Evolutionary conservation across 2,113 vertebrate genomes (phyloP), one percentile per base, ranked within the genome.

Genomic region (Symphodus melops): DNA sequence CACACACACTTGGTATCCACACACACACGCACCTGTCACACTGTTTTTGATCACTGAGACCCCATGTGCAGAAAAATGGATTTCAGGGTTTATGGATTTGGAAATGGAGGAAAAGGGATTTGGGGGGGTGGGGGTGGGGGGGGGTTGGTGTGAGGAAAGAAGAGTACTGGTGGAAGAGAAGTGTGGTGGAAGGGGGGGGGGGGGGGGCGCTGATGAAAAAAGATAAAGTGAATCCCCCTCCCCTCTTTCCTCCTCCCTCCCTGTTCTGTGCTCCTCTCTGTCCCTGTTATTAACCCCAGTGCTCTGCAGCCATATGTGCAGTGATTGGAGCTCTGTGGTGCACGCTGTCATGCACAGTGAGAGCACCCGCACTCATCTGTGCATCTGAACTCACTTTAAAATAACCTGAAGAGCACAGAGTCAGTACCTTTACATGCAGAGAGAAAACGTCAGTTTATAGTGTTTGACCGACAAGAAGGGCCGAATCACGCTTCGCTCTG

Each of bases 81-180:
- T 86, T 87, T 89, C 67, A 65, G 68, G 82, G 72, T 75, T 86
- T 81, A 56, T 54, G 57, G 79, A 70, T 88, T 86, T 86, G 69
- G 57, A 77, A 75, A 64, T 63, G 56, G 51, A 37, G 42, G 42
- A 12, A 59, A 41, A 62, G 54, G 77, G 61, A 77, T 85, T 77
- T 76, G 55, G 21, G 9, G 41, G 37, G 25, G 83, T 77, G n/a
- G n/a, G n/a, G n/a, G n/a, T n/a, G n/a, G 72, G 58, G 20, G 14
- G 41, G 36, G 23, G 16, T 33, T 2, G 53, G 60, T 25, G 25
- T 59, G 64, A 17, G 68, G 72, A 41, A 48, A 59, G 62, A 48
- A 59, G 62, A 49, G 58, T 76, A 66, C 20, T 12, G 23, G 60
- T 57, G 14, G 13, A 33, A 46, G 67, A 64, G 61, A 41, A 77